phyloP scores from a whole-genome alignment of 2,797 vertebrate genomes.

The Pristis pectinata region DNA sequence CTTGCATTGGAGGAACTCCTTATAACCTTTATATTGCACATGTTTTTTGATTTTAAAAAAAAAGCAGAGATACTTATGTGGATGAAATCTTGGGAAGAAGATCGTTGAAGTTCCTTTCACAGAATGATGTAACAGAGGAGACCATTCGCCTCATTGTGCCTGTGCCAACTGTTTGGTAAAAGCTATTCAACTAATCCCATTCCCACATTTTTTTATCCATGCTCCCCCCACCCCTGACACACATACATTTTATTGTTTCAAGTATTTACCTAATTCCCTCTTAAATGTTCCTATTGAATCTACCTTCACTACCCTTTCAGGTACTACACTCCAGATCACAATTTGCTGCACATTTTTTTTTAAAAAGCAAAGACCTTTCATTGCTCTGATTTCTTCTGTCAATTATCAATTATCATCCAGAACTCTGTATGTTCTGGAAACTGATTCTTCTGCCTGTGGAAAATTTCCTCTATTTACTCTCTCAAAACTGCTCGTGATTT shows the following conservation, averaged over 20 bases:
- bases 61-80: no score
- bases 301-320: neutral
- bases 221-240: no score
- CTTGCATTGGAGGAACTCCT: no score
- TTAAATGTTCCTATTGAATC: no score
- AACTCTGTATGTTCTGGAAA: neutral
- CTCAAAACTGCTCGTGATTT: no score
- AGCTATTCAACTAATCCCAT: neutral
- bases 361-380: neutral
- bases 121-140: neutral
- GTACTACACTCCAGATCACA: neutral
- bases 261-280: neutral
- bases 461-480: neutral
- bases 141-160: neutral
- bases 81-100: no score
- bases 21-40: no score
- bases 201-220: neutral
- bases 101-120: neutral
- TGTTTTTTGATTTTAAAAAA: no score
- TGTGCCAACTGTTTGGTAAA: neutral
- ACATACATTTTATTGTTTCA: no score
- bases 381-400: neutral
- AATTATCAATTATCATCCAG: no score
- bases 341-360: neutral
- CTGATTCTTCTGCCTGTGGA: neutral